Conservation (phyloP, 2,113 vertebrate species). For the Nanorana parkeri region DNA sequence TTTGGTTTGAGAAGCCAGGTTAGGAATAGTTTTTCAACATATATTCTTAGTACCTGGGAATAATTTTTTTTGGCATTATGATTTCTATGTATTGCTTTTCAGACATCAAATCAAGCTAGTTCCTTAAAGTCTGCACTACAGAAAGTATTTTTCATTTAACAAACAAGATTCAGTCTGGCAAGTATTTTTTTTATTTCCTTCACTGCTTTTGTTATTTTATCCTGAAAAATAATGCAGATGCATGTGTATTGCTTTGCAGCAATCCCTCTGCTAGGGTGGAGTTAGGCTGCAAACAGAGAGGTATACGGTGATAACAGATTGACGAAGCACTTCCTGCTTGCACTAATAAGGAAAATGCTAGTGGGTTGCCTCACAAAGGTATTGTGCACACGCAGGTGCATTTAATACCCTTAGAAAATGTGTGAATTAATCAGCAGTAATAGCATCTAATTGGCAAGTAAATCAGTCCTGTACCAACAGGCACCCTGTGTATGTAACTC, state of each 20-base stretch:
- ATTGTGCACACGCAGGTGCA: slow-evolving; percentile 59
- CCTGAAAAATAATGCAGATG: slow-evolving; percentile 11
- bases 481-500: slow-evolving; percentile 64
- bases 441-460: slow-evolving; percentile 65
- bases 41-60: too few species aligned
- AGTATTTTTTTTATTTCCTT: neutral
- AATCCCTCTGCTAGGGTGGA: slow-evolving; percentile 1
- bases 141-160: too few species aligned
- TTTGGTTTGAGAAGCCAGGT: too few species aligned
- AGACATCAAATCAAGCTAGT: too few species aligned
- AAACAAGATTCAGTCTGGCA: too few species aligned
- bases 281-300: neutral
- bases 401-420: slow-evolving; percentile 66
- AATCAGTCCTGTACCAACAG: slow-evolving; percentile 62
- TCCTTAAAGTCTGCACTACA: too few species aligned
- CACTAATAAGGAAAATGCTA: slow-evolving; percentile 61
- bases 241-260: slow-evolving; percentile 24
- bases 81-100: too few species aligned
- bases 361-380: slow-evolving; percentile 56
- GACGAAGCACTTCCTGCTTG: slow-evolving; percentile 46
- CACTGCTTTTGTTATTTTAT: slow-evolving; percentile 3
- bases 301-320: slow-evolving; percentile 34
- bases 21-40: too few species aligned
- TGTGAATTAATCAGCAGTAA: slow-evolving; percentile 67
- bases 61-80: too few species aligned